Evolutionary conservation across 2,797 vertebrate genomes (phyloP), one percentile per base, ranked within the genome.

Genomic region (Onychomys torridus): DNA sequence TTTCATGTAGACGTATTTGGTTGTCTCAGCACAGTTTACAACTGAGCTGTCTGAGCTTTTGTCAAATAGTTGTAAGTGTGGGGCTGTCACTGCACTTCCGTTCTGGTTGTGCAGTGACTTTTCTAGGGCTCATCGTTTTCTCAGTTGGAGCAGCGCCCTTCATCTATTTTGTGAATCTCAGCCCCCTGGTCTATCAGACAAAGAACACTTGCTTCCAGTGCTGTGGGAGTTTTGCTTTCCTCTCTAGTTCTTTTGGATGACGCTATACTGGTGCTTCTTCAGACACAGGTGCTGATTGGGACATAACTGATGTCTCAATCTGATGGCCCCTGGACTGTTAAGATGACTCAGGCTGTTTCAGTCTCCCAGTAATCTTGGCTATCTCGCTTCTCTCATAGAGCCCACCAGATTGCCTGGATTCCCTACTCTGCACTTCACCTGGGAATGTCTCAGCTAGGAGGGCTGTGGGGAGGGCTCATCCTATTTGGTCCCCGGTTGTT

Each of bases 401-500:
- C 13, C 2, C 40, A 65, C 19, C 11, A 81, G 78, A 8, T 65
- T 90, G 55, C 65, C n/a, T 91, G 23, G 34, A 46, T 93, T 91
- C 25, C 25, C 63, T 25, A 6, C 23, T 10, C 27, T 61, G 13
- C 10, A 37, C 59, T 91, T 17, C 43, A 86, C 49, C 59, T 29
- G 19, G 75, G 57, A 91, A 34, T 90, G 40, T 77, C 37, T 92
- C 43, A 69, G 17, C 21, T 93, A 85, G 73, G 9, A 4, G 32
- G 55, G 57, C 43, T 14, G 34, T 52, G 46, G 55, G 32, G 23
- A 43, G n/a, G 65, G 21, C 27, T 77, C 1, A 52, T 69, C 37
- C 79, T 32, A 57, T 52, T 93, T 89, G 63, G 69, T 90, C 75
- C 52, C 61, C 21, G 29, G 29, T 94, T 90, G 82, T 94, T 91